A percentile compares a stretch with the other conserved stretches of the same genome.
Evolutionary conservation across 30 jellyfish, hydroid and myxozoan genomes (phyloP).

Genomic region (Chironex yamaguchii): DNA sequence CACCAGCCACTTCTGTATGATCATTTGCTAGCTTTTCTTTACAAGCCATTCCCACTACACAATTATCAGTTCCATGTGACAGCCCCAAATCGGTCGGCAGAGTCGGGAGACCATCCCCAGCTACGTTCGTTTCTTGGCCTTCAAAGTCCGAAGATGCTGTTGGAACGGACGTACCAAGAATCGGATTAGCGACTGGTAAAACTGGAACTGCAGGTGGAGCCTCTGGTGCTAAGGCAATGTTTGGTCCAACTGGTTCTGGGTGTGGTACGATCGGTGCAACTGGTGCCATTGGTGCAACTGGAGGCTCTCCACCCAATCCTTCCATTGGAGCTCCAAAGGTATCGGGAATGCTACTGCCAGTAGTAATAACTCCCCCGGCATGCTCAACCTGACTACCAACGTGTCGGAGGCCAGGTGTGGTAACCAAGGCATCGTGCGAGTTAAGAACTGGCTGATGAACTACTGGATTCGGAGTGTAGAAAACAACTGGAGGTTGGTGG

Average conservation of each 20-base stretch:
- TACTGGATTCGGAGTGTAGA: slow-evolving; percentile 94
- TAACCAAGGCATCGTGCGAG: slow-evolving; percentile 86
- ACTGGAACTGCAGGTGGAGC: not conserved
- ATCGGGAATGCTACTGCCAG: slow-evolving; percentile 18
- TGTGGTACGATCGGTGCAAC: slow-evolving; percentile 9
- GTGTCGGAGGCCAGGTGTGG: slow-evolving; percentile 84
- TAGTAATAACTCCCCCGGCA: slow-evolving; percentile 73
- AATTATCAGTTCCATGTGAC: not conserved
- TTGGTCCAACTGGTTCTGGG: slow-evolving; percentile 14
- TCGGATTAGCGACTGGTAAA: not conserved
- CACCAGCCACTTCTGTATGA: slow-evolving; percentile 18
- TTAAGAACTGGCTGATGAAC: slow-evolving; percentile 88
- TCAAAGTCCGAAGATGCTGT: too few relatives aligned
- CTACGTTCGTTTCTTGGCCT: not conserved
- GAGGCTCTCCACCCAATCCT: not conserved
- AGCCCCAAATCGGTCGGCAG: not conserved
- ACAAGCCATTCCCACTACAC: not conserved
- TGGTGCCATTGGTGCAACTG: slow-evolving; percentile 11
- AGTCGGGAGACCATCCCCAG: not conserved
- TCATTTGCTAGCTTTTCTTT: not conserved
- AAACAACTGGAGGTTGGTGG: slow-evolving; percentile 99
- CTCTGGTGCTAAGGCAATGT: slow-evolving; percentile 19
- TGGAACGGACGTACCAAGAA: not conserved
- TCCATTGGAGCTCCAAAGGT: not conserved
- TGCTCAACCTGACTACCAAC: slow-evolving; percentile 87